These are phyloP conservation scores for Trematomus loennbergii DNA, from an alignment of 2,113 vertebrate species.

Conservation along the genomic window DNA sequence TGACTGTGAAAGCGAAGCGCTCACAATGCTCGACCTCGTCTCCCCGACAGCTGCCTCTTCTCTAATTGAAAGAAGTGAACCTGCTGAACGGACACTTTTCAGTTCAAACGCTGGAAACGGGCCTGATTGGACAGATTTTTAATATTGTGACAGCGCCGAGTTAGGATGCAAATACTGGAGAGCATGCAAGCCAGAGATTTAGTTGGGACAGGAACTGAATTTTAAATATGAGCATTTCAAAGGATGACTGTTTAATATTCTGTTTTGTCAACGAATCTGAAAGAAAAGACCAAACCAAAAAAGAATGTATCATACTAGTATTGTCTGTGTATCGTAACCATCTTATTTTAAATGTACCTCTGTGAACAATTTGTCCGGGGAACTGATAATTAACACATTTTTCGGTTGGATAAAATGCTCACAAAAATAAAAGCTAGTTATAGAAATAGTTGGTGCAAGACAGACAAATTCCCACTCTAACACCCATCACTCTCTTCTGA, in stretches of 20 bases:
- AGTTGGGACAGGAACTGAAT: not conserved
- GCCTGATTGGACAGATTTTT: conserved; percentile 44
- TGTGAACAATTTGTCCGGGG: no score
- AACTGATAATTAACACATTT: no score
- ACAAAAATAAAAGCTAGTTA: no score
- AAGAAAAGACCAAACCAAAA: not conserved
- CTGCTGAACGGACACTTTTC: conserved; percentile 45
- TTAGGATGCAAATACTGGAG: conserved; percentile 17
- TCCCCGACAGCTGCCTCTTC: conserved; percentile 3
- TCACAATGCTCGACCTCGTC: not conserved
- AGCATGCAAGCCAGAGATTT: not conserved
- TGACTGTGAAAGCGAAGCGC: conserved; percentile 18
- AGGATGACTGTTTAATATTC: not conserved
- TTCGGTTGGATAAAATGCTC: no score
- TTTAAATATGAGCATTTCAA: not conserved
- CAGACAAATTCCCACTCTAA: no score
- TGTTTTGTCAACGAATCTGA: not conserved
- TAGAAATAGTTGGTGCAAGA: no score
- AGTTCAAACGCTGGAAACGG: conserved; percentile 40
- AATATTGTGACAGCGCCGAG: not conserved
- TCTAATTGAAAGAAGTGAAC: conserved; percentile 51
- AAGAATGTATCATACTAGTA: no score
- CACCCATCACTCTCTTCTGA: not conserved
- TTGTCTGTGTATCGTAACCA: no score
- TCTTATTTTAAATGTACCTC: no score